Base-by-base conservation (phyloP, 1,140 invertebrate species). In the Chymomyza costata region DNA sequence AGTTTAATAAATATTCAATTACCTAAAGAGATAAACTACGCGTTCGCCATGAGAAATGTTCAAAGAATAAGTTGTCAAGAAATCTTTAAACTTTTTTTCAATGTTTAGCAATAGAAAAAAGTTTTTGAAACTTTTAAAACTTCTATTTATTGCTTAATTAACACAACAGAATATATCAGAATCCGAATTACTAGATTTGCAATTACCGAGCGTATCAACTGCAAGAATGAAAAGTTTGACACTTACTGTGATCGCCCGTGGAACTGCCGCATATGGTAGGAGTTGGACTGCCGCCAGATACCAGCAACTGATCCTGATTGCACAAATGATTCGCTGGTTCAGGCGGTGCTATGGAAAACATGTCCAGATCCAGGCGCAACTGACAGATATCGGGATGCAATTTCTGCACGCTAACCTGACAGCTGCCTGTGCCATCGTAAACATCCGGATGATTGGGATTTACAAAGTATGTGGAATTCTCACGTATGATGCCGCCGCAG, bases 381-480 rank as follows among this genome's bases (percentile, higher is more conserved):
- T 96, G 94, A 69, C 94, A 95, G 6, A 95, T 90, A 63, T 93
- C 91, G 0, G 90, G 88, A 78, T 92, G 89, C 5, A 90, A 87
- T 82, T 95, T 95, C 28, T 93, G 82, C 8, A 96, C 86, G 0
- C 93, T 94, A 0, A 95, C 87, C 74, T 95, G 94, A 69, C 94
- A 96, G 7, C 93, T 94, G 3, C 92, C 91, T 0, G 92, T 93
- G 0, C 89, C 91, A 59, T 95, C 92, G 55, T 90, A 94, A 1
- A 88, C 76, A 6, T 90, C 89, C 1, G 94, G 94, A 86, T 93
- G 94, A 50, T 92, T 92, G 7, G 87, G 87, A 82, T 94, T 94
- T 3, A 94, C 93, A 69, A 95, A 95, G 74, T 94, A 94, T 0
- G 93, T 94, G 3, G 91, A 91, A 82, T 96, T 96, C 73, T 94